Conservation (phyloP, 2,113 vertebrate species). For the Bungarus multicinctus region DNA sequence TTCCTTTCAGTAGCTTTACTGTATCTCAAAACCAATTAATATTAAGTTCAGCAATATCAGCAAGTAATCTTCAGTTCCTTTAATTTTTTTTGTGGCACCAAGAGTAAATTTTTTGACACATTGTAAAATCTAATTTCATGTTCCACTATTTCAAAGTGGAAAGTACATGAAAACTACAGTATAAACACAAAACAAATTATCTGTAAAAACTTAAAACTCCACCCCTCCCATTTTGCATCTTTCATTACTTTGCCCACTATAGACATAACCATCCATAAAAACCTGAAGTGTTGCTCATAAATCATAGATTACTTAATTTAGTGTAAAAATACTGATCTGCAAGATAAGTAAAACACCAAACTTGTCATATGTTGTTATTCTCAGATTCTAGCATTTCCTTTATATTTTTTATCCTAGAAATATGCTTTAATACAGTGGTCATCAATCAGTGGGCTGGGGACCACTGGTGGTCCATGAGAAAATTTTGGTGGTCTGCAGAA, state of each 20-base stretch:
- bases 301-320: neutral
- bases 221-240: neutral
- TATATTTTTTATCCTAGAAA: slow-evolving; percentile 4
- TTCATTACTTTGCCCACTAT: neutral
- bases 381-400: neutral
- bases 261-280: neutral
- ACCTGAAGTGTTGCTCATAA: neutral
- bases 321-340: neutral
- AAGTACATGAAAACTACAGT: neutral
- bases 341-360: neutral
- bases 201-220: neutral
- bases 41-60: neutral
- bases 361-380: neutral
- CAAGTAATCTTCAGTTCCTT: neutral
- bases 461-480: no score
- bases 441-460: no score
- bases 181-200: neutral
- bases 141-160: neutral
- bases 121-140: neutral
- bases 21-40: neutral
- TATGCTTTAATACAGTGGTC: neutral
- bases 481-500: no score
- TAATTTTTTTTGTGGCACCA: neutral
- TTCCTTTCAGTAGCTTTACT: neutral
- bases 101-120: neutral